Conservation (phyloP, 2,113 vertebrate species). For the Recurvirostra avosetta region DNA sequence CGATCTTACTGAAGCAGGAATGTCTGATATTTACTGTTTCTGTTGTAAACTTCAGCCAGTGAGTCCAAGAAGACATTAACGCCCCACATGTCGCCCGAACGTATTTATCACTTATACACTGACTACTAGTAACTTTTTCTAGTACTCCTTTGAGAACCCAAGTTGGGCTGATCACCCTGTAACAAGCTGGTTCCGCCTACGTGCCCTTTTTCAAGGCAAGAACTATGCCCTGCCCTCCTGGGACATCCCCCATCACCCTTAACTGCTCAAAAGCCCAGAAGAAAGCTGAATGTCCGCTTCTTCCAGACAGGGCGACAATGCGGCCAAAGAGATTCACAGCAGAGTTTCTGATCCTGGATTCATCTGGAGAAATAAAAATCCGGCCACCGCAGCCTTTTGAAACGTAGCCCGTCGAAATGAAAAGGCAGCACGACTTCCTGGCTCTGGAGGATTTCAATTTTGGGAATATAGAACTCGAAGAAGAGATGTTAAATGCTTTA, state of each 20-base stretch:
- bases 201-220: not conserved
- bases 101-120: not conserved
- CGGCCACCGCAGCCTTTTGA: not conserved
- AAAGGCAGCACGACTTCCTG: fast-evolving
- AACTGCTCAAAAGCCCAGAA: not conserved
- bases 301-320: not conserved
- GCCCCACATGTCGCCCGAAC: not conserved
- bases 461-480: not conserved
- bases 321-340: not conserved
- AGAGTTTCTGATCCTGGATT: not conserved
- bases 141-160: not conserved
- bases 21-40: not conserved
- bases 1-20: not conserved
- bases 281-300: not conserved
- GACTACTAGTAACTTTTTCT: not conserved
- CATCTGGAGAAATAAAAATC: not conserved
- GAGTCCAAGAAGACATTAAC: not conserved
- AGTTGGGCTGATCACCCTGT: not conserved
- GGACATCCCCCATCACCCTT: not conserved
- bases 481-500: not conserved
- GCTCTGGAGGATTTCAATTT: not conserved
- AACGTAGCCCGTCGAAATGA: not conserved
- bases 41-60: not conserved
- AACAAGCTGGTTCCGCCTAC: not conserved
- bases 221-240: too few relatives aligned